Base-by-base conservation (phyloP, 2,888 invertebrate genomes). In the Metallyticus violacea region DNA sequence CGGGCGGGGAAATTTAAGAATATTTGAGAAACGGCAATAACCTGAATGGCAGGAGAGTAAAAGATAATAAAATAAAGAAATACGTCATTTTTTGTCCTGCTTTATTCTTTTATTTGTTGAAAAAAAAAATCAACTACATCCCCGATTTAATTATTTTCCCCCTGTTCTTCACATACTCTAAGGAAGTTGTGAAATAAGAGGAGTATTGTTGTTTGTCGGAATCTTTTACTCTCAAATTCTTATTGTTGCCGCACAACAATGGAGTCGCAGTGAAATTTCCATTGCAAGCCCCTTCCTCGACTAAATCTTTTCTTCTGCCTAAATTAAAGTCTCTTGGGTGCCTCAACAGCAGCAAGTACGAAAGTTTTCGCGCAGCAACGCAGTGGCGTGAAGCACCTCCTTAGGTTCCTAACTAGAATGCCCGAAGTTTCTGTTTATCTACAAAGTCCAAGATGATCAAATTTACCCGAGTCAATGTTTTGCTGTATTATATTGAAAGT, bases 201-300 rank as follows among this genome's bases (percentile, higher is more conserved):
- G 30, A 30, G 40, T 62, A 62, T 62, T 62, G 40, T 62, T 62
- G 40, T 62, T 62, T 62, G 15, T 62, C 40, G 4, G 40, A 62
- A 62, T 62, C 40, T 62, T 22, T 15, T 62, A 62, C 40, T 62
- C 40, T 7, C n/a, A 15, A 40, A 40, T 40, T 40, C 40, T 40
- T 79, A 85, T 86, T 87, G 86, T 87, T 86, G 86, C 77, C 77
- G n/a, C n/a, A 40, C 62, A 79, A 86, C 86, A 87, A 86, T 30
- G 29, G 62, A n/a, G n/a, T 26, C 76, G 62, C 84, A 85, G 76
- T 26, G 79, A 85, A 85, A 85, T 85, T 80, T 85, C 28, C 27
- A 79, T 26, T 26, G 79, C 26, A 15, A 27, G 9, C 79, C 83
- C 27, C 27, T 28, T n/a, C 77, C 26, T 26, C 82, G 15, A 26